These are phyloP conservation scores for Spongia lamella DNA, from an alignment of 37 sponge, comb jelly and placozoan species.

Conservation along the genomic window DNA sequence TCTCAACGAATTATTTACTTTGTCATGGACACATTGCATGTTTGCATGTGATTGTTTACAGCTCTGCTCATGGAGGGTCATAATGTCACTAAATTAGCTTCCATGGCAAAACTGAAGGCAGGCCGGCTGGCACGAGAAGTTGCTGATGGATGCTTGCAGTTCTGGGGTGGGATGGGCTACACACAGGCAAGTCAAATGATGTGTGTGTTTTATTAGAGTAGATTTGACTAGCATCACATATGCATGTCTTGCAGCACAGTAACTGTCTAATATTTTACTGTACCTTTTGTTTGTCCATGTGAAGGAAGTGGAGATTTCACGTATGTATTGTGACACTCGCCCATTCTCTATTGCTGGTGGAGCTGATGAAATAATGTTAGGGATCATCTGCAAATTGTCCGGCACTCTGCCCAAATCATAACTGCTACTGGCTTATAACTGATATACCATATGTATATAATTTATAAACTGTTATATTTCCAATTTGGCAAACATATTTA, in stretches of 20 bases:
- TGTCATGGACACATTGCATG: too few species aligned
- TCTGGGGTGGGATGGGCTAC: constrained; percentile 99
- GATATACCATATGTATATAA: too few species aligned
- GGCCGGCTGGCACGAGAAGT: constrained; percentile 78
- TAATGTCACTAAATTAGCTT: constrained; percentile 89
- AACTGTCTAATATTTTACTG: too few species aligned
- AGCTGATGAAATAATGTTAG: constrained; percentile 94
- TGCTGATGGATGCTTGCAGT: constrained; percentile 87
- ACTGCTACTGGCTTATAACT: too few species aligned
- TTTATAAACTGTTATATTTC: too few species aligned
- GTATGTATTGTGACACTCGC: constrained; percentile 62
- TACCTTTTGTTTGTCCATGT: too few species aligned
- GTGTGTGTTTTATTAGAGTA: too few species aligned
- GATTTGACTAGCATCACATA: too few species aligned
- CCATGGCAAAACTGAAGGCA: constrained; percentile 95
- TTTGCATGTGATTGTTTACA: not conserved
- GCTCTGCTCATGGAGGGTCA: constrained; percentile 67
- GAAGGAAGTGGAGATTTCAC: too few species aligned
- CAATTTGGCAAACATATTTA: too few species aligned
- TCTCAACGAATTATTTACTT: too few species aligned
- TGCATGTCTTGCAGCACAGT: too few species aligned
- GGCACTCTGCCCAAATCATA: constrained; percentile 76
- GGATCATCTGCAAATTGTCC: constrained; percentile 83
- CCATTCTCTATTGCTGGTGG: constrained; percentile 94
- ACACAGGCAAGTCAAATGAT: constrained; percentile 41